These are phyloP conservation scores for Hoplostethus atlanticus DNA, from an alignment of 2,797 vertebrate species.

Conservation along the genomic window DNA sequence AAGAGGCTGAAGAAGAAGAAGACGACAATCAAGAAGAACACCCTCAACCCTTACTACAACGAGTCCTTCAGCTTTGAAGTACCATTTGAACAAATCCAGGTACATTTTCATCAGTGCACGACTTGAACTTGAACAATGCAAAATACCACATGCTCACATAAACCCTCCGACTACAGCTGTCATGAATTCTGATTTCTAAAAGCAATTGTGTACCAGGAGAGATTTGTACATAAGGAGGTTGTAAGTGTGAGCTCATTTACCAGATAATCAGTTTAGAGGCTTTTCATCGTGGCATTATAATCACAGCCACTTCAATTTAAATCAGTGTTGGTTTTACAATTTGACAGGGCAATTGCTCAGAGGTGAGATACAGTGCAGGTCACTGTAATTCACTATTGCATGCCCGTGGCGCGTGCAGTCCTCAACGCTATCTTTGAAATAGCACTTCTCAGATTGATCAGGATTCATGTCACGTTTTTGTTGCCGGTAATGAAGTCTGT, in stretches of 20 bases:
- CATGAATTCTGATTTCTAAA: not conserved
- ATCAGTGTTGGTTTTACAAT: conserved; percentile 50
- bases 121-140: not conserved
- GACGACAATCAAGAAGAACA: conserved; percentile 99
- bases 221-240: conserved; percentile 26
- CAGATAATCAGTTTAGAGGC: conserved; percentile 58
- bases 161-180: not conserved
- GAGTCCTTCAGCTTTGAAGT: conserved; percentile 99
- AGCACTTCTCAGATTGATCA: conserved; percentile 25
- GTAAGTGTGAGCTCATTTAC: conserved; percentile 47
- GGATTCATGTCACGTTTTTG: conserved; percentile 13
- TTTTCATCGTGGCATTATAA: conserved; percentile 55
- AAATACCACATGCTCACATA: not conserved
- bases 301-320: conserved; percentile 58
- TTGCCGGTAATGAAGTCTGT: not conserved
- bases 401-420: conserved; percentile 13
- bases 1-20: conserved; percentile 99
- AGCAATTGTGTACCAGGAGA: conserved; percentile 15
- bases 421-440: conserved; percentile 13
- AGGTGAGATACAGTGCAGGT: conserved; percentile 33
- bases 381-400: conserved; percentile 37
- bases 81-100: conserved; percentile 99
- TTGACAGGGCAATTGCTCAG: conserved; percentile 45
- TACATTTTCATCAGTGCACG: conserved; percentile 66
- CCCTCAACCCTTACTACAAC: conserved; percentile 99